Evolutionary conservation across 2,888 invertebrate species (phyloP), one percentile per base, ranked within the genome.

Genomic region (Hydrotaea cyrtoneurina): DNA sequence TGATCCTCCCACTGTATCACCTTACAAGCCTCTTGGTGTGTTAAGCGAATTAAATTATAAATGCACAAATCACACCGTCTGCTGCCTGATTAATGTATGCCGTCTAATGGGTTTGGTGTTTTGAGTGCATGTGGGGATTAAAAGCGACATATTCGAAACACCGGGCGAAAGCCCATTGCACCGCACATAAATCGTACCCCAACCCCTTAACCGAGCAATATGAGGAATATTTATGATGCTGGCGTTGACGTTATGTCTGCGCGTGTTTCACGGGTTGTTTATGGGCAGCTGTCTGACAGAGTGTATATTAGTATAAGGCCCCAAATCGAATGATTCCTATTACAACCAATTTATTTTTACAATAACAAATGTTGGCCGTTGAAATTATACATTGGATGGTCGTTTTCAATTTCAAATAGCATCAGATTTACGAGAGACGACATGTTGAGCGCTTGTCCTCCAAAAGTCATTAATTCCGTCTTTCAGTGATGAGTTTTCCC

Each of bases 121-220:
- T 50, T 50, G n/a, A 50, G 13, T 50, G 50, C 50, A 50, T n/a
- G 50, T n/a, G 50, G n/a, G 50, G 50, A 50, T 50, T 50, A 50
- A 50, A n/a, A n/a, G 50, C 50, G 50, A 50, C 50, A 50, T n/a
- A n/a, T n/a, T 3, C 15, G n/a, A 50, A 50, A 50, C 50, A n/a
- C 15, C 3, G 50, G 50, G 50, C n/a, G n/a, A n/a, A n/a, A n/a
- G 50, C n/a, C 50, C 5, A 50, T 0, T 50, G 50, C n/a, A 50
- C 50, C 50, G n/a, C 50, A 50, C 50, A 50, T n/a, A 50, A 50
- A 50, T 50, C 50, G 15, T n/a, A 4, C 50, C 15, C n/a, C 50
- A 50, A 50, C 15, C 50, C 50, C 8, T 50, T n/a, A 50, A 50
- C 13, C 50, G 39, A 50, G n/a, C 50, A n/a, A 50, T n/a, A n/a